Evolutionary conservation across 2,113 vertebrate species (phyloP).

Genomic region (Apteryx mantelli): DNA sequence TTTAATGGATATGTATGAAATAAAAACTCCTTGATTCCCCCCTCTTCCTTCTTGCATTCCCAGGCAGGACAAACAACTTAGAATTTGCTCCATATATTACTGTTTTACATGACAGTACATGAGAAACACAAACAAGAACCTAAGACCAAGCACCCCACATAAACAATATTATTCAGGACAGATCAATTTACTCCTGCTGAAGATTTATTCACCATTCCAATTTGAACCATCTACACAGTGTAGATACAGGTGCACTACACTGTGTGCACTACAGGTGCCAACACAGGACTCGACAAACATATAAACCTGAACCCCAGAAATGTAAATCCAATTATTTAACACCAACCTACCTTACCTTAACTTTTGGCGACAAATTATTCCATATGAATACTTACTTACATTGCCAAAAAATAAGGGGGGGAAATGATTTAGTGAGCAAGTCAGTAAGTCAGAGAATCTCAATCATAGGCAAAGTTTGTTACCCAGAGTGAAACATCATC

Average conservation of each 20-base stretch:
- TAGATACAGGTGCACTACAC: too few species aligned
- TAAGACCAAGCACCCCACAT: background rate
- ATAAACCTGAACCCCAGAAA: rapidly evolving
- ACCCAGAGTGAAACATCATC: background rate
- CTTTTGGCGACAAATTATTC: background rate
- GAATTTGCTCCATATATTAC: background rate
- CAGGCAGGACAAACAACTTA: background rate
- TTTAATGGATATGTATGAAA: too few species aligned
- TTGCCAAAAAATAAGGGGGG: rapidly evolving
- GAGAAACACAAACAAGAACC: background rate
- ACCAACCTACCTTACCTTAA: background rate
- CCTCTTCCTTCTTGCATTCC: background rate
- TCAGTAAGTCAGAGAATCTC: background rate
- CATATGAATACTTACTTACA: background rate
- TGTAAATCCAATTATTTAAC: background rate
- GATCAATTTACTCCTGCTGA: background rate
- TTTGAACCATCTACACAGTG: background rate
- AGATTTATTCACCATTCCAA: background rate
- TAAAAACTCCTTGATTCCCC: background rate
- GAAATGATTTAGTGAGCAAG: background rate
- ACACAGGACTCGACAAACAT: background rate
- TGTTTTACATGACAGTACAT: background rate
- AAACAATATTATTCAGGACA: background rate
- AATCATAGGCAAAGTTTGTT: background rate
- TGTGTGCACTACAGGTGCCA: background rate